Percentiles rank a stretch among this genome's conserved stretches.
These are phyloP conservation scores for Archips crataeganus DNA, from an alignment of 2,888 invertebrate genomes.

Conservation along the genomic window DNA sequence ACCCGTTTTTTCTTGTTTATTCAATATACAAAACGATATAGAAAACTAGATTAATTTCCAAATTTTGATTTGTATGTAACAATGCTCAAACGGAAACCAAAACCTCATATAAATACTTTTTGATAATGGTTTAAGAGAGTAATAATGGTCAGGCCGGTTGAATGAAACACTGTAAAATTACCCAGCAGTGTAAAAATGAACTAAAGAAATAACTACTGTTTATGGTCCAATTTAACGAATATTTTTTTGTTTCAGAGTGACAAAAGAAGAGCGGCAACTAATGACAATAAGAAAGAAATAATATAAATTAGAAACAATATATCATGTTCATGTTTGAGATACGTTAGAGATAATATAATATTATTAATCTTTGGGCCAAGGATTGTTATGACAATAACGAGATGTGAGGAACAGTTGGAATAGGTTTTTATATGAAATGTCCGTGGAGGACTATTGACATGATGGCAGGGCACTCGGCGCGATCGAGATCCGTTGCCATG, in stretches of 20 bases:
- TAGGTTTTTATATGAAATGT: constrained; percentile 55
- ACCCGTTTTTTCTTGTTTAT: too few relatives aligned
- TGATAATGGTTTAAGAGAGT: too few relatives aligned
- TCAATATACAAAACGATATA: too few relatives aligned
- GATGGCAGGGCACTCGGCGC: constrained; percentile 67
- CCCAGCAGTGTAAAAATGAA: neutral
- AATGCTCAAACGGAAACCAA: neutral
- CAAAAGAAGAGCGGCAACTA: constrained; percentile 49
- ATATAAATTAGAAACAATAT: constrained; percentile 47
- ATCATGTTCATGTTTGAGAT: constrained; percentile 48
- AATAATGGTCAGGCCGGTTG: neutral
- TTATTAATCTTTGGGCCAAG: constrained; percentile 50
- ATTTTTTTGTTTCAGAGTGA: constrained; percentile 68
- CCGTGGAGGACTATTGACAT: constrained; percentile 55
- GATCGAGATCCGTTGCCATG: constrained; percentile 69
- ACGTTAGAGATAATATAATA: constrained; percentile 52
- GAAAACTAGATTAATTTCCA: too few relatives aligned
- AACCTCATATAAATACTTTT: too few relatives aligned
- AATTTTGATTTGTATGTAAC: neutral
- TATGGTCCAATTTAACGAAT: neutral
- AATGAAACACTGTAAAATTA: neutral
- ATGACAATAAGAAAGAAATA: constrained; percentile 57
- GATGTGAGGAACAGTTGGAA: constrained; percentile 59
- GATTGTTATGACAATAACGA: constrained; percentile 57
- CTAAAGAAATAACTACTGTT: neutral